phyloP scores from a whole-genome alignment of 2,888 invertebrate genomes.

The Macrosoma leucophasiata region DNA sequence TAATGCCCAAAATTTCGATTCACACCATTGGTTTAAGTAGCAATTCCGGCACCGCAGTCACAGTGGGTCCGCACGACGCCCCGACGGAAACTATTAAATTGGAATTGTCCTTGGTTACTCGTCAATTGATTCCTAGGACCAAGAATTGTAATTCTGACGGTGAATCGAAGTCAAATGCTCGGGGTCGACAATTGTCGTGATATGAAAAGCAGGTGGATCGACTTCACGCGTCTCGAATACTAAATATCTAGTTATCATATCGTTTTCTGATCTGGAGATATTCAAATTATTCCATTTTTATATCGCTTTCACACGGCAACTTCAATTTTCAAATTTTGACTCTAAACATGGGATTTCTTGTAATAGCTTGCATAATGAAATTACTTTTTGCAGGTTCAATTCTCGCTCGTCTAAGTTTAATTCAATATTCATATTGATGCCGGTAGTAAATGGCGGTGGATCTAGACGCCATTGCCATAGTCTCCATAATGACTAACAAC shows the following conservation, averaged over 20 bases:
- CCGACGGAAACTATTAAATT: constrained; percentile 63
- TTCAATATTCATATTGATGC: too few relatives aligned
- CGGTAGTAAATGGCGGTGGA: too few relatives aligned
- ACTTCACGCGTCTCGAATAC: constrained; percentile 59
- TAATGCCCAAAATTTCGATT: too few relatives aligned
- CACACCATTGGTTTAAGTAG: too few relatives aligned
- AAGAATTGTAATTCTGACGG: constrained; percentile 63
- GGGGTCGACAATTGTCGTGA: constrained; percentile 69
- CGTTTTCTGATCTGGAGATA: constrained; percentile 51
- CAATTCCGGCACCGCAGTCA: constrained; percentile 31
- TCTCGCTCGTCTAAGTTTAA: too few relatives aligned
- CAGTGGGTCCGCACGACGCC: constrained; percentile 40
- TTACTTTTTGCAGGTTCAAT: too few relatives aligned
- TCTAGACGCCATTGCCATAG: constrained; percentile 8
- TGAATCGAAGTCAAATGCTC: constrained; percentile 48
- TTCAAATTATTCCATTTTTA: constrained; percentile 65
- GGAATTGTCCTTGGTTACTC: constrained; percentile 51
- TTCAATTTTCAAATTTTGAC: too few relatives aligned
- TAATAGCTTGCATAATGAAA: too few relatives aligned
- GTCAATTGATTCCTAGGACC: constrained; percentile 70
- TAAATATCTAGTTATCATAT: constrained; percentile 66
- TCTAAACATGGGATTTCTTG: too few relatives aligned
- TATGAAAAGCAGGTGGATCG: constrained; percentile 73
- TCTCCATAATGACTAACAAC: too few relatives aligned
- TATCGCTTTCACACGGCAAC: too few relatives aligned